phyloP scores from a whole-genome alignment of 2,797 vertebrate species.

The Argyrosomus regius region DNA sequence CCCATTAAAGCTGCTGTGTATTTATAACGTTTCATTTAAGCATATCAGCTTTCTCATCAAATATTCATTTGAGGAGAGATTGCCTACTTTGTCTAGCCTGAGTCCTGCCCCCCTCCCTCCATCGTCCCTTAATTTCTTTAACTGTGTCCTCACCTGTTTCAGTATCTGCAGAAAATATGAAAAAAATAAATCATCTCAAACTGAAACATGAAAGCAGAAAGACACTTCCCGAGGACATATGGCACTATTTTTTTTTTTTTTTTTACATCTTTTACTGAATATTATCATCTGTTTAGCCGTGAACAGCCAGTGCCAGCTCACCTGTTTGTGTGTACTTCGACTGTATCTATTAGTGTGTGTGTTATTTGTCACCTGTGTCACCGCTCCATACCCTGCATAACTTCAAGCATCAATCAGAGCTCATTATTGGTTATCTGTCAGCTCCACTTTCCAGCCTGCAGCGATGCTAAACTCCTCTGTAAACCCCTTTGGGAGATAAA shows the following conservation, averaged over 20 bases:
- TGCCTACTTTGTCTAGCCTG: slow-evolving; percentile 54
- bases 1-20: slow-evolving; percentile 53
- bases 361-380: slow-evolving; percentile 44
- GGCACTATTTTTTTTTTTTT: neutral
- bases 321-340: slow-evolving; percentile 8
- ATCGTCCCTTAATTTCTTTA: slow-evolving; percentile 26
- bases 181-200: slow-evolving; percentile 19
- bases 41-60: slow-evolving; percentile 71
- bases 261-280: slow-evolving; percentile 7
- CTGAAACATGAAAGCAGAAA: neutral
- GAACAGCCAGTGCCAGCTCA: slow-evolving; percentile 10
- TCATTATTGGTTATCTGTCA: slow-evolving; percentile 70
- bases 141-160: slow-evolving; percentile 27
- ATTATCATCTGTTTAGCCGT: slow-evolving; percentile 17
- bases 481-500: slow-evolving; percentile 59
- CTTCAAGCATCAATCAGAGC: slow-evolving; percentile 59
- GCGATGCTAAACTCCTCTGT: slow-evolving; percentile 50
- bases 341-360: slow-evolving; percentile 24
- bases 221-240: neutral
- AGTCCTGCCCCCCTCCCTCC: neutral
- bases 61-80: slow-evolving; percentile 72
- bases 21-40: slow-evolving; percentile 70
- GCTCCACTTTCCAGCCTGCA: slow-evolving; percentile 52
- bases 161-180: slow-evolving; percentile 9
- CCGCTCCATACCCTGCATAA: slow-evolving; percentile 7